phyloP scores from a whole-genome alignment of 2,888 invertebrate genomes.

The Stenchaetothrips biformis region DNA sequence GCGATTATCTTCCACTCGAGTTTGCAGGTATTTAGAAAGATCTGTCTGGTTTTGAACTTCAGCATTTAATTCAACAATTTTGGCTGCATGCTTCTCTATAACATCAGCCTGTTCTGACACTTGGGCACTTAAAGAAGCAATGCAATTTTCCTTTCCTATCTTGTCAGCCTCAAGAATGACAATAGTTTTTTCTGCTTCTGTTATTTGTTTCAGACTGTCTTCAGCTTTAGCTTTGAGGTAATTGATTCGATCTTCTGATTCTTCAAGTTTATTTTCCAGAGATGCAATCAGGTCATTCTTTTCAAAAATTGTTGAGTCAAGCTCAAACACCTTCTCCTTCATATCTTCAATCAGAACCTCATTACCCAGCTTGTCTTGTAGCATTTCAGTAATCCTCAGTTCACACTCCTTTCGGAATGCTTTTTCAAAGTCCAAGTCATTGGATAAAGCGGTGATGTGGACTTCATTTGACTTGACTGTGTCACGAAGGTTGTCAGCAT shows the following conservation, averaged over 20 bases:
- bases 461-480: neutral
- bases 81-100: neutral
- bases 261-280: neutral
- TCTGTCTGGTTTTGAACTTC: constrained; percentile 23
- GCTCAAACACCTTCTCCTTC: constrained; percentile 16
- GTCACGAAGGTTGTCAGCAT: neutral
- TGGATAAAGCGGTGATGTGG: neutral
- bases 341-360: constrained; percentile 9
- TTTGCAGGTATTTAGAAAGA: constrained; percentile 31
- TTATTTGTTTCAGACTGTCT: neutral
- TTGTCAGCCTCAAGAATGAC: constrained; percentile 15
- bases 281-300: neutral
- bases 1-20: constrained; percentile 31
- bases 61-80: constrained; percentile 15
- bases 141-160: neutral
- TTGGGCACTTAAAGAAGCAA: constrained; percentile 26
- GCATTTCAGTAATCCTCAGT: neutral
- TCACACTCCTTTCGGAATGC: neutral
- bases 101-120: constrained; percentile 11
- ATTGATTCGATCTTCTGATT: neutral
- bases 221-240: neutral
- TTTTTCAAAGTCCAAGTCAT: constrained; percentile 4
- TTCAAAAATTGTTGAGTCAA: neutral
- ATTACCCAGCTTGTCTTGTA: constrained; percentile 5
- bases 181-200: constrained; percentile 12